Evolutionary conservation across 2,113 vertebrate genomes (phyloP).

Genomic region (Vidua chalybeata): DNA sequence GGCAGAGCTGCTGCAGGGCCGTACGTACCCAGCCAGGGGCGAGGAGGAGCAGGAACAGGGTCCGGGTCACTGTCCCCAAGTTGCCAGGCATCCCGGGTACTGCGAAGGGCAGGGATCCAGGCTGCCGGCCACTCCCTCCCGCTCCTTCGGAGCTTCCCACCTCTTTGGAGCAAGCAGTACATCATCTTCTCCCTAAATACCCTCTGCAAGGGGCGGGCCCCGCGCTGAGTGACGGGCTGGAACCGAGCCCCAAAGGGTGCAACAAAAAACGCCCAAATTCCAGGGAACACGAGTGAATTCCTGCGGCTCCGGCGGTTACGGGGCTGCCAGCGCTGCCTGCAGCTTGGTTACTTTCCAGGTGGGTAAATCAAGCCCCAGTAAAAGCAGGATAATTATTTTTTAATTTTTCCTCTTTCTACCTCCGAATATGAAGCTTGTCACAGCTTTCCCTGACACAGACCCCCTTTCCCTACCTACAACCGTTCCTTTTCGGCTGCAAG

Average conservation of each 20-base stretch:
- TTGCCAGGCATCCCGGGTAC: neutral
- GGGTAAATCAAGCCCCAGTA: neutral
- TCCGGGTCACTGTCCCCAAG: neutral
- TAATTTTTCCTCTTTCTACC: neutral
- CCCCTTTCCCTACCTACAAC: neutral
- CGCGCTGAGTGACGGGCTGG: neutral
- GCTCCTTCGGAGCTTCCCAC: fast-evolving
- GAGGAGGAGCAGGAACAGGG: neutral
- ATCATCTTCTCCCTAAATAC: constrained; percentile 28
- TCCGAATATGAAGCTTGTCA: neutral
- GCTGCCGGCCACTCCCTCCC: neutral
- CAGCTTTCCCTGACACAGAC: neutral
- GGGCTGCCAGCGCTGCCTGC: neutral
- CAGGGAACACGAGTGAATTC: neutral
- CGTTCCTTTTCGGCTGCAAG: neutral
- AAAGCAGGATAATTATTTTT: neutral
- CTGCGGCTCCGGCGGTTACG: neutral
- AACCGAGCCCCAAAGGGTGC: neutral
- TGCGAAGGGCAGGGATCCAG: neutral
- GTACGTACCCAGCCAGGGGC: constrained; percentile 42
- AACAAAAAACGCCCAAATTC: neutral
- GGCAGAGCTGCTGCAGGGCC: neutral
- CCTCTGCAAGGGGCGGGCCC: constrained; percentile 15
- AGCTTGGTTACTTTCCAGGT: neutral
- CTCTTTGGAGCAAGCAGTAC: neutral